Evolutionary conservation across 1,140 invertebrate genomes (phyloP), one percentile per base, ranked within the genome.

Genomic region (Samia ricini): DNA sequence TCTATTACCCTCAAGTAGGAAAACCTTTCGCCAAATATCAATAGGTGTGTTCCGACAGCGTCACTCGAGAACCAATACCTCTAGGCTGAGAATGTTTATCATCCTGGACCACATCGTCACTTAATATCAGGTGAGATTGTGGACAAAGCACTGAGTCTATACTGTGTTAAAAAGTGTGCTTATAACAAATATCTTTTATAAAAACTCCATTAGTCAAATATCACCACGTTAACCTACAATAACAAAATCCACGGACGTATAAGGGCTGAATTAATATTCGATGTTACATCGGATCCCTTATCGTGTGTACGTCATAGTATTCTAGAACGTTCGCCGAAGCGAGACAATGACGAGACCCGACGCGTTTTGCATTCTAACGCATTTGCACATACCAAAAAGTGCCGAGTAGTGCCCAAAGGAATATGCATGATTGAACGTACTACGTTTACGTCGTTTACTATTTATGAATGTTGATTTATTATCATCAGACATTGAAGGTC

Each of bases 361-460:
- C 51, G 51, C 21, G 51, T 52, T 52, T 52, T 21, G 51, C 51
- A 52, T 52, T 52, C 7, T 52, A 52, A 52, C 23, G 19, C 10
- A 21, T 21, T 21, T 52, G 51, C 51, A 52, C 51, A 52, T 21
- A 52, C 51, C 51, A 21, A 50, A n/a, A 50, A 50, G 5, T 50
- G 20, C n/a, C 20, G 49, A 50, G n/a, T 5, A 23, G 51, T 21
- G 18, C 15, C 19, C 23, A 52, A 22, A 52, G 20, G 51, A 15
- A 21, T 52, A 52, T 52, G 51, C 51, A 52, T 21, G 23, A 22
- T 21, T 8, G 51, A 52, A 22, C 23, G 51, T 21, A 23, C 19
- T 52, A 21, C 20, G 19, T 22, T 42, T 42, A 42, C 33, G 33
- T 15, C 33, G 15, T 15, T 7, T 42, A 42, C 3, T 15, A 42